phyloP scores from a whole-genome alignment of 2,888 invertebrate genomes.

The Parasteatoda lunata region DNA sequence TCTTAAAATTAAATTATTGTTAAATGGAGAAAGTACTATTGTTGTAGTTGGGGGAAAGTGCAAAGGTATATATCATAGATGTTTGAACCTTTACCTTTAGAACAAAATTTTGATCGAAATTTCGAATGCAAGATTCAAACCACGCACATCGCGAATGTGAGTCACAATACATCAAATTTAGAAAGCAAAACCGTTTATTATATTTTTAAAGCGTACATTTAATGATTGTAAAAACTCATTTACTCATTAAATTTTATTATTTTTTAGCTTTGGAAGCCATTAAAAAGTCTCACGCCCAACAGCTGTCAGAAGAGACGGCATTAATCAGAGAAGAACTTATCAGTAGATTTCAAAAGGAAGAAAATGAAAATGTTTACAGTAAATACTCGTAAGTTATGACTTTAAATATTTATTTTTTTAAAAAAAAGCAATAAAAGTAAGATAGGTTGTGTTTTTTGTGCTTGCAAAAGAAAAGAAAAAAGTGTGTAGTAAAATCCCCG shows the following conservation, averaged over 20 bases:
- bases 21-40: too few relatives aligned
- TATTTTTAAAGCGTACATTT: neutral
- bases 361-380: conserved; percentile 79
- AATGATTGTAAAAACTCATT: neutral
- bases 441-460: too few relatives aligned
- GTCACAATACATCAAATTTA: neutral
- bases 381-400: conserved; percentile 82
- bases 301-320: conserved; percentile 90
- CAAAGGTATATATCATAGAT: too few relatives aligned
- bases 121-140: too few relatives aligned
- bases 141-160: too few relatives aligned
- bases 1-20: too few relatives aligned
- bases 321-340: conserved; percentile 92
- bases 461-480: too few relatives aligned
- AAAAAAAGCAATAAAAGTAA: too few relatives aligned
- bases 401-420: neutral
- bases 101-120: too few relatives aligned
- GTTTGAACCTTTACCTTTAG: too few relatives aligned
- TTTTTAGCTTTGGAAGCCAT: conserved; percentile 88
- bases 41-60: too few relatives aligned
- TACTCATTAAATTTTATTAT: neutral
- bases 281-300: conserved; percentile 95
- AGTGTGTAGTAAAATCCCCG: too few relatives aligned
- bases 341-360: conserved; percentile 69
- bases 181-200: neutral